Base-by-base conservation (phyloP, 1,140 invertebrate genomes). In the Penaeus chinensis region DNA sequence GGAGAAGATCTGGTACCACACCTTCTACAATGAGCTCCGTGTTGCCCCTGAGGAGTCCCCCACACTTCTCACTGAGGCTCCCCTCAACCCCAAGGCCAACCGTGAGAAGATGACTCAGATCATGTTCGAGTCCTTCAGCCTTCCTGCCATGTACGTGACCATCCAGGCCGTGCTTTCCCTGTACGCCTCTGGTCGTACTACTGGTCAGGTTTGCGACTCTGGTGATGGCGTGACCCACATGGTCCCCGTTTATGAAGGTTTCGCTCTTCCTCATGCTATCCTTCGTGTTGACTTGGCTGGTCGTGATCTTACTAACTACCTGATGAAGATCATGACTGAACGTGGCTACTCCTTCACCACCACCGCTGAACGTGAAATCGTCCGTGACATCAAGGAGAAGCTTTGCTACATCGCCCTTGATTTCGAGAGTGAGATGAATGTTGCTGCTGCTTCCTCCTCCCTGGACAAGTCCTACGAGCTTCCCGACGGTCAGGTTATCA, bases 1-100 rank as follows among this genome's bases (percentile, higher is more conserved):
- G 97, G 97, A 98, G 92, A 98, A 98, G 92, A 97, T 98, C 92
- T 98, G 97, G 97, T 97, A 98, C 93, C 96, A 98, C 93, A 96
- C 96, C 89, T 98, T 98, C 93, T 98, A 98, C 94, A 98, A 98
- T 92, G 98, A 99, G 93, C 94, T 99, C 90, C 96, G 97, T 93
- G 97, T 98, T 87, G 97, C 97, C 74, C 98, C 98, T 16, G 97
- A 98, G 92, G 97, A 98, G 91, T 96, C 98, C 91, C 96, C 97
- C 77, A 96, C 98, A 16, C 94, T 99, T 69, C 92, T 98, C 65
- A 97, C 96, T 27, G 96, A 98, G 27, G 85, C 85, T 76, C 85
- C 85, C 54, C 85, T 87, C 66, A 87, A 87, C 92, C 96, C 96
- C 37, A 96, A 97, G 27, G 93, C 98, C 86, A 98, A 98, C 92